These are phyloP conservation scores for Takifugu rubripes DNA, from an alignment of 2,797 vertebrate genomes.

Conservation along the genomic window DNA sequence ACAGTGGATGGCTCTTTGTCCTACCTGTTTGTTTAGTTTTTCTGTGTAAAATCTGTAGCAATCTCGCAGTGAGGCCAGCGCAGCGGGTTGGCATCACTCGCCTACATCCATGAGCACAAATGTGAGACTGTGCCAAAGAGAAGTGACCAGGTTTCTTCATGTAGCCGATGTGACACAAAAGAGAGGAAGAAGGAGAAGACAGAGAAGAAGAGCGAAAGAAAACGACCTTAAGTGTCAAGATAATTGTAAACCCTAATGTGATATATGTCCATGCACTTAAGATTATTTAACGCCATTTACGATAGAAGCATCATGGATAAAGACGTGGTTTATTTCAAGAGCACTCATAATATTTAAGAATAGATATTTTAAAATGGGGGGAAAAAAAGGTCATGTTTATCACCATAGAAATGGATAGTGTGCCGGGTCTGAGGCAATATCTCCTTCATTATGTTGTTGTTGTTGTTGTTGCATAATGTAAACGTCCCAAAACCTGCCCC, in stretches of 20 bases:
- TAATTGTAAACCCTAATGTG: conserved; percentile 74
- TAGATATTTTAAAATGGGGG: conserved; percentile 65
- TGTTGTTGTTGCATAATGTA: conserved; percentile 68
- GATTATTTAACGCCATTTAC: conserved; percentile 72
- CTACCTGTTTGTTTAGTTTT: conserved; percentile 55
- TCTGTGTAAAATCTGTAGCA: conserved; percentile 73
- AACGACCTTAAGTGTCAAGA: conserved; percentile 61
- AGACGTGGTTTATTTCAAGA: conserved; percentile 72
- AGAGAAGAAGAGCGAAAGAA: conserved; percentile 38
- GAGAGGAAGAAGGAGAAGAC: conserved; percentile 34
- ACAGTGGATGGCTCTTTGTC: conserved; percentile 64
- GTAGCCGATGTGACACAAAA: conserved; percentile 65
- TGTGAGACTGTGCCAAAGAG: conserved; percentile 78
- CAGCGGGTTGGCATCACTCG: conserved; percentile 7
- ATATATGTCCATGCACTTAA: conserved; percentile 74
- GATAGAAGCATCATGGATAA: conserved; percentile 64
- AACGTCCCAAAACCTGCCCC: conserved; percentile 54
- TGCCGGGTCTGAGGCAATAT: conserved; percentile 77
- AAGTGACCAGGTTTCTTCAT: conserved; percentile 73
- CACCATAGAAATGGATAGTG: conserved; percentile 68
- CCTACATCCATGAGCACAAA: conserved; percentile 71
- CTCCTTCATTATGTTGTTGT: conserved; percentile 67
- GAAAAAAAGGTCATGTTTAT: conserved; percentile 72
- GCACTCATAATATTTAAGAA: conserved; percentile 78
- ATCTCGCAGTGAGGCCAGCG: conserved; percentile 55